Conservation (phyloP, 2,113 vertebrate species). For the Tyto alba region DNA sequence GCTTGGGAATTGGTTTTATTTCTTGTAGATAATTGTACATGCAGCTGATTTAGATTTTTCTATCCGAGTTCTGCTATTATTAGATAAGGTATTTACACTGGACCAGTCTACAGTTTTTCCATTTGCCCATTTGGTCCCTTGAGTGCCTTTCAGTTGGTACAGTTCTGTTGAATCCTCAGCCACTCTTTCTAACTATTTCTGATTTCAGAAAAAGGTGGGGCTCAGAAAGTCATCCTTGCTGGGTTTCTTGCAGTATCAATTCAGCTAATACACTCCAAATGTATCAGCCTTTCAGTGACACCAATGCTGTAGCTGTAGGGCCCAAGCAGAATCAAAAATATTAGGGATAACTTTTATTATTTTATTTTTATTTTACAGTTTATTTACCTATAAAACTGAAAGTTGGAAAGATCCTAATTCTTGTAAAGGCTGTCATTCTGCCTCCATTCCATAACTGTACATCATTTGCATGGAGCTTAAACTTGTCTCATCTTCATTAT, state of each 20-base stretch:
- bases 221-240: background rate
- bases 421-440: background rate
- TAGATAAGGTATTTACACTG: background rate
- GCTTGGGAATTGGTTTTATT: background rate
- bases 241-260: background rate
- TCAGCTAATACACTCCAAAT: background rate
- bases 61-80: background rate
- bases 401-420: background rate
- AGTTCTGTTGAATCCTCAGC: background rate
- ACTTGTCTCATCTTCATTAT: background rate
- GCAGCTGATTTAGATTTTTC: background rate
- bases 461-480: background rate
- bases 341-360: background rate
- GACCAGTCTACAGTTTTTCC: background rate
- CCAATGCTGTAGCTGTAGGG: background rate
- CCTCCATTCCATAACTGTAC: background rate
- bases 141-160: background rate
- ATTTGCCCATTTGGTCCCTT: constrained; percentile 4
- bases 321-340: background rate
- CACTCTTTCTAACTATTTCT: background rate
- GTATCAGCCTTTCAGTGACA: background rate
- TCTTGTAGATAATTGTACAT: background rate
- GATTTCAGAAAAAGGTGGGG: background rate
- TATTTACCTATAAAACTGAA: background rate
- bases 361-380: background rate